Evolutionary conservation across 2,113 vertebrate species (phyloP), one percentile per base, ranked within the genome.

Genomic region (Canis aureus): DNA sequence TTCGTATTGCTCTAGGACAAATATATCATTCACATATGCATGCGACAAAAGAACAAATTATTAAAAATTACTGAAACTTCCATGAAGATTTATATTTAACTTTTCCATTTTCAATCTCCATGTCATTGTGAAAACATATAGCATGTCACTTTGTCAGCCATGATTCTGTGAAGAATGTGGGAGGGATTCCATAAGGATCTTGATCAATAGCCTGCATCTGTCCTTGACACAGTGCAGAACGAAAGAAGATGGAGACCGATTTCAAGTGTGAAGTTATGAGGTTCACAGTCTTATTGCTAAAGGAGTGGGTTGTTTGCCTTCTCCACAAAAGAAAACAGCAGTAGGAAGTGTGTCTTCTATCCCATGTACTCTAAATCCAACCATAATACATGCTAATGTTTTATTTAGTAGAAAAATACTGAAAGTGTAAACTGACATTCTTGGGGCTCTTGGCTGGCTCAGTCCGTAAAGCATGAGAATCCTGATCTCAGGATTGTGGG

Each of bases 41-140:
- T 96, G 98, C 97, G 97, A 98, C 98, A 98, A 98, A 99, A 99
- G 98, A 99, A 99, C 98, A 98, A 99, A 98, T 99, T 99, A 99
- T 99, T 99, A 99, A 99, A 99, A 99, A 99, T 99, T 99, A 99
- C 98, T 98, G 98, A 99, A 99, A 99, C 99, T 99, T 99, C 98
- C 97, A 98, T 93, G 98, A 99, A 99, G 98, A 99, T 99, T 99
- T 99, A 99, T 99, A 98, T 98, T 99, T 99, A 99, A 99, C 98
- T 99, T 99, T 99, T 98, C 97, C 98, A 98, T 98, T 99, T 98
- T 98, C 98, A 98, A 95, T 98, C 98, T 98, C 94, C 3, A 91
- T 97, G 98, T 98, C 98, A 97, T 95, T 95, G 97, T 74, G 78
- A 81, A 99, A 98, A 99, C 60, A 1, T 97, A 98, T 62, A 98